Percentiles rank a stretch among this genome's conserved stretches.
These are phyloP conservation scores for Eucidaris tribuloides DNA, from an alignment of 35 echinoderm and acorn worm species.

Conservation along the genomic window DNA sequence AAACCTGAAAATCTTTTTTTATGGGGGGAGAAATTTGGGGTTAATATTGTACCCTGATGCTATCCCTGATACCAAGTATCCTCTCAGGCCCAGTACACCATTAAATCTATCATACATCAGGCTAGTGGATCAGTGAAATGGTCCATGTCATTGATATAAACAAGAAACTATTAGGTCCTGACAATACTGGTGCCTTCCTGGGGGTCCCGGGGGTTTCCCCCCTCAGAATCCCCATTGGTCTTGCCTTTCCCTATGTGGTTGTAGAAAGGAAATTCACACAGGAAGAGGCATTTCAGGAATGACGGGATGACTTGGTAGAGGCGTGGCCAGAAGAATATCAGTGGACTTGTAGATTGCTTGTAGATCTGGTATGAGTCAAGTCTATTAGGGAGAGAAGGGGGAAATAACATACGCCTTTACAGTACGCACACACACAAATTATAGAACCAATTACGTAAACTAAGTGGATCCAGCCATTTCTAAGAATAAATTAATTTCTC, in stretches of 20 bases:
- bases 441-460: background rate
- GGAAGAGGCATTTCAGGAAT: slow-evolving; percentile 67
- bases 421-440: background rate
- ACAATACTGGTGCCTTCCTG: slow-evolving; percentile 38
- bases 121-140: too few species aligned
- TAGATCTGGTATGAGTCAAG: slow-evolving; percentile 58
- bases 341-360: slow-evolving; percentile 75
- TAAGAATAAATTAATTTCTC: background rate
- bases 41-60: too few species aligned
- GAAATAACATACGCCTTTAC: too few species aligned
- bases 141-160: too few species aligned
- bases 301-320: slow-evolving; percentile 38
- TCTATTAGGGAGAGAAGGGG: slow-evolving; percentile 30
- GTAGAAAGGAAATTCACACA: slow-evolving; percentile 93
- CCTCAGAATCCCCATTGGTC: background rate
- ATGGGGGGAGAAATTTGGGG: too few species aligned
- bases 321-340: slow-evolving; percentile 52
- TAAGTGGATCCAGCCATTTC: background rate
- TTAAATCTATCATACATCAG: too few species aligned
- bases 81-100: too few species aligned
- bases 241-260: slow-evolving; percentile 2
- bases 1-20: too few species aligned
- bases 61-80: too few species aligned
- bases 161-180: slow-evolving; percentile 34
- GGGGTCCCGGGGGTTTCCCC: background rate